Evolutionary conservation across 2,113 vertebrate genomes (phyloP).

Genomic region (Pluvialis apricaria): DNA sequence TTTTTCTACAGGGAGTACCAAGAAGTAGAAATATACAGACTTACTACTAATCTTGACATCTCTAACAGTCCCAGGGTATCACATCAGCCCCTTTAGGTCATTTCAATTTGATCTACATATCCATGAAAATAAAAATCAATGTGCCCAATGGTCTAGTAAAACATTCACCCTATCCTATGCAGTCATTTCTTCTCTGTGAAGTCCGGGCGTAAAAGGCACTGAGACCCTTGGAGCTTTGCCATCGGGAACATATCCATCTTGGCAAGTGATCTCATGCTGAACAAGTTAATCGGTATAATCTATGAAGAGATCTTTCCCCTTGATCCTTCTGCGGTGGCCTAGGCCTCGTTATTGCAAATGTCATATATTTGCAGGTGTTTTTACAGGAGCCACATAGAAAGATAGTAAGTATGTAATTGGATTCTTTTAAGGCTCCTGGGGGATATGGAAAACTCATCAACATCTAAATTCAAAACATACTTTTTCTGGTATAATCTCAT

Average conservation of each 20-base stretch:
- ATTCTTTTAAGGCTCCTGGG: background rate
- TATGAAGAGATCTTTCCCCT: background rate
- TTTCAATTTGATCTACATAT: constrained; percentile 62
- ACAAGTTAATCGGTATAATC: background rate
- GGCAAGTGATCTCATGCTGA: background rate
- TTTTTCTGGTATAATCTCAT: background rate
- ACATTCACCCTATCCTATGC: background rate
- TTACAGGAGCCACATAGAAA: background rate
- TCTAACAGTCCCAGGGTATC: constrained; percentile 25
- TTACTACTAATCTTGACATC: constrained; percentile 42
- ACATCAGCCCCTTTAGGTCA: constrained; percentile 45
- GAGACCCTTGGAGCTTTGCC: background rate
- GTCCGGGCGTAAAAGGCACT: background rate
- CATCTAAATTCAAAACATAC: background rate
- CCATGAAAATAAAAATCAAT: constrained; percentile 63
- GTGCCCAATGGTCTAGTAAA: constrained; percentile 63
- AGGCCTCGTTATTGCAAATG: rapidly evolving
- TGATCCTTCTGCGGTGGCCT: background rate
- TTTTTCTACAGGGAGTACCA: constrained; percentile 56
- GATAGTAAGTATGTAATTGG: background rate
- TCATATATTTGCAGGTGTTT: background rate
- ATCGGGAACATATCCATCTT: background rate
- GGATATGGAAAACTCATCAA: background rate
- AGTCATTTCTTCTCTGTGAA: background rate
- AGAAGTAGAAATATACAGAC: background rate